A percentile compares a stretch with the other conserved stretches of the same genome.
phyloP scores from a whole-genome alignment of 2,797 vertebrate species.

The Alosa sapidissima region DNA sequence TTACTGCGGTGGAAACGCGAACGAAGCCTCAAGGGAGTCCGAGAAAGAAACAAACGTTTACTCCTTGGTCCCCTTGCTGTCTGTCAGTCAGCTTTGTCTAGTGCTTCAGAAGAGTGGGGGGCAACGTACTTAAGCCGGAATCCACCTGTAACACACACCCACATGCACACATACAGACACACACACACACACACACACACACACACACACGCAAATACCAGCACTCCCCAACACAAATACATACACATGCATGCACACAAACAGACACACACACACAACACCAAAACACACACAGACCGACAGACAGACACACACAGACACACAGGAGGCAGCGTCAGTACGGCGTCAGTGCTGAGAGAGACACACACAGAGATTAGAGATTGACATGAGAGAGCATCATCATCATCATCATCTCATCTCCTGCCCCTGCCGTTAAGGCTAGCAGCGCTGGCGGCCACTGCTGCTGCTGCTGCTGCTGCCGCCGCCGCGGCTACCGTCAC shows the following conservation, averaged over 20 bases:
- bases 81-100: conserved; percentile 87
- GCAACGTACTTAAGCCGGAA: conserved; percentile 88
- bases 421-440: conserved; percentile 35
- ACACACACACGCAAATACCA: not conserved
- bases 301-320: conserved; percentile 4
- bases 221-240: not conserved
- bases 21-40: not conserved
- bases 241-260: not conserved
- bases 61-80: conserved; percentile 69
- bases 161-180: conserved; percentile 36
- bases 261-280: conserved; percentile 43
- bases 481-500: not conserved
- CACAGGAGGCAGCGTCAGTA: conserved; percentile 25
- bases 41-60: conserved; percentile 24
- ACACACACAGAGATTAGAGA: not conserved
- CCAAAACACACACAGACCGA: not conserved
- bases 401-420: conserved; percentile 28
- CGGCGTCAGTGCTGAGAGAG: not conserved
- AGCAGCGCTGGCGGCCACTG: not conserved
- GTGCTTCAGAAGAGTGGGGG: conserved; percentile 82
- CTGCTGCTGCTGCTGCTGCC: not conserved
- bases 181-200: conserved; percentile 7
- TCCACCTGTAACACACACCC: conserved; percentile 80
- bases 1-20: not conserved
- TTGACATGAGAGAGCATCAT: not conserved